These are phyloP conservation scores for Macaria notata DNA, from an alignment of 2,888 invertebrate genomes.

Conservation along the genomic window DNA sequence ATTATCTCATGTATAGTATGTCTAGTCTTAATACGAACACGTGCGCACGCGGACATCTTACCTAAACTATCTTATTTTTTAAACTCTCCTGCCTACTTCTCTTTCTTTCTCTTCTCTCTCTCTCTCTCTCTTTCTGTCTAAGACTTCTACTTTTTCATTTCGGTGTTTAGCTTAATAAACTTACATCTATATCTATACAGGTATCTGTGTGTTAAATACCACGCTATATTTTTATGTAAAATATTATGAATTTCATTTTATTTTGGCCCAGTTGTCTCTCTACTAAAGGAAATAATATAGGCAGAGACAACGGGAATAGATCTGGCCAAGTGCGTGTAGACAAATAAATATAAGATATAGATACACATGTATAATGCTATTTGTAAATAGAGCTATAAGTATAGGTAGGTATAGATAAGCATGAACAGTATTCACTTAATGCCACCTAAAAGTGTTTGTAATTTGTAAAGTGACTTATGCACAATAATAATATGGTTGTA, in stretches of 20 bases:
- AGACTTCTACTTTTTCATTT: no score
- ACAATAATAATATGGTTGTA: neutral
- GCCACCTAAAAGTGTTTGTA: conserved; percentile 28
- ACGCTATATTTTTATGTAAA: no score
- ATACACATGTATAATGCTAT: conserved; percentile 24
- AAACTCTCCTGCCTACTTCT: neutral
- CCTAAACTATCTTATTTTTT: no score
- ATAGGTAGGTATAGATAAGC: conserved; percentile 27
- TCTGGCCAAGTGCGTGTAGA: no score
- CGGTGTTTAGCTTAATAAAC: no score
- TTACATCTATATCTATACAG: no score
- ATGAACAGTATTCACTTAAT: conserved; percentile 46
- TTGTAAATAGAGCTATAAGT: conserved; percentile 38
- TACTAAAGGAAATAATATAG: no score
- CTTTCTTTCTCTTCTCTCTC: neutral
- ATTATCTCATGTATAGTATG: conserved; percentile 30
- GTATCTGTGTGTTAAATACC: no score
- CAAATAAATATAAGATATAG: neutral
- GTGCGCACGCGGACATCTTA: no score
- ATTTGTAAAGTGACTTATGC: conserved; percentile 1
- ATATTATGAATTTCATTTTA: no score
- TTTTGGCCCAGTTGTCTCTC: no score
- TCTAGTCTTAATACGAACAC: conserved; percentile 37
- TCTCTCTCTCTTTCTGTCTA: neutral
- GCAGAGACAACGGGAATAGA: no score